phyloP scores from a whole-genome alignment of 2,797 vertebrate species.

The Lacerta agilis region DNA sequence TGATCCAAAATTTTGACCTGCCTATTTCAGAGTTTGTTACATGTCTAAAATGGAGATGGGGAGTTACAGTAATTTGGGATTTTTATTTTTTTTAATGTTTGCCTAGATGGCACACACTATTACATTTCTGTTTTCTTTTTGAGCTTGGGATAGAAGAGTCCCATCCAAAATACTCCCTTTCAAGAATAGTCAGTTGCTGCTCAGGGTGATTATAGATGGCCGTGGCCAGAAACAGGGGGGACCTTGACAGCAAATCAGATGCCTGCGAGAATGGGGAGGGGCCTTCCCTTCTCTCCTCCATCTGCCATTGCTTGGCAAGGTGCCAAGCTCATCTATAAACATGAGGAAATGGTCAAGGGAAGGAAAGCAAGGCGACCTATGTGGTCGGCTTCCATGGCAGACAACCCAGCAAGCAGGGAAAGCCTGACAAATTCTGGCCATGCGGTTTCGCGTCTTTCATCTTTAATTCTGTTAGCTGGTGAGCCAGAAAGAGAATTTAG shows the following conservation, averaged over 20 bases:
- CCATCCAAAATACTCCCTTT: not conserved
- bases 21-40: not conserved
- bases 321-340: slow-evolving; percentile 37
- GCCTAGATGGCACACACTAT: not conserved
- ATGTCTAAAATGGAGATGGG: not conserved
- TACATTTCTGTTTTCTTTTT: slow-evolving; percentile 11
- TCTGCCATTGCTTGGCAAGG: slow-evolving; percentile 37
- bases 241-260: not conserved
- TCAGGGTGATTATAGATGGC: not conserved
- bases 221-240: slow-evolving; percentile 12
- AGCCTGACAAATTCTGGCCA: slow-evolving; percentile 40
- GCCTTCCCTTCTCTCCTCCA: slow-evolving; percentile 28
- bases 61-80: not conserved
- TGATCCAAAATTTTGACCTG: not conserved
- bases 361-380: not conserved
- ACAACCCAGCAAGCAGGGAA: not conserved
- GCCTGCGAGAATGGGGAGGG: not conserved
- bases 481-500: slow-evolving; percentile 19
- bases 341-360: slow-evolving; percentile 31
- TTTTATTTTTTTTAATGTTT: no score
- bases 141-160: not conserved
- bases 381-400: rapidly evolving
- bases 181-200: not conserved
- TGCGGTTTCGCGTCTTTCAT: slow-evolving; percentile 51
- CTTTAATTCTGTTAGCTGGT: slow-evolving; percentile 49